A percentile compares a stretch with the other conserved stretches of the same genome.
These are phyloP conservation scores for Smithornis capensis DNA, from an alignment of 2,113 vertebrate species.

Conservation along the genomic window DNA sequence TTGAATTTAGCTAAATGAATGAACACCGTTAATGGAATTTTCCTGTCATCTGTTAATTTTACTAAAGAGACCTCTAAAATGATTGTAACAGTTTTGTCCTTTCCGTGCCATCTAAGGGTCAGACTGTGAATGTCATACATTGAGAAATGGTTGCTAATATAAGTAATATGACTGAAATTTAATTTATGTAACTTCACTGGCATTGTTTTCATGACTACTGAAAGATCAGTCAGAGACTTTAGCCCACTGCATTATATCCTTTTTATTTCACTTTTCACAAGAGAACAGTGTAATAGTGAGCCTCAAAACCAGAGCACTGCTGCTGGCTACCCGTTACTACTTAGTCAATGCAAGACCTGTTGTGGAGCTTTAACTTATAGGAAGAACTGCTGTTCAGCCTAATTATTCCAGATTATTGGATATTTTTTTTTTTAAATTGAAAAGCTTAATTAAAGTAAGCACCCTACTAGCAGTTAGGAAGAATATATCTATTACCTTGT, in stretches of 20 bases:
- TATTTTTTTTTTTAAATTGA: slow-evolving; percentile 64
- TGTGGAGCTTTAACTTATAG: background rate
- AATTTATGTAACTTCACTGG: background rate
- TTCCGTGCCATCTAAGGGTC: slow-evolving; percentile 45
- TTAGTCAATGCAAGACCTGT: background rate
- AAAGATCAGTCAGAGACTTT: background rate
- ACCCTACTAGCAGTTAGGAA: background rate
- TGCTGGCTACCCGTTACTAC: background rate
- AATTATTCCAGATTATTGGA: slow-evolving; percentile 66
- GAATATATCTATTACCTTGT: slow-evolving; percentile 21
- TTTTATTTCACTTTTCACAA: background rate
- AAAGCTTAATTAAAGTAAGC: slow-evolving; percentile 44
- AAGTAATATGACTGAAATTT: background rate
- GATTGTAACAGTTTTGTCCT: background rate
- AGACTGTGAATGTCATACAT: slow-evolving; percentile 2
- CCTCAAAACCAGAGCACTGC: background rate
- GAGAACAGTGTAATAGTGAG: background rate
- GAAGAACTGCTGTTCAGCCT: slow-evolving; percentile 26
- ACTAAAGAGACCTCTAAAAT: background rate
- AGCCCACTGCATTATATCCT: background rate
- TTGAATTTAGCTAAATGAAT: slow-evolving; percentile 45
- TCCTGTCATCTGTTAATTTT: slow-evolving; percentile 30
- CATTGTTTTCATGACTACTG: background rate
- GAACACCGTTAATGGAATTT: background rate
- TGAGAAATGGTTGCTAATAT: background rate